Conservation (phyloP, 2,113 vertebrate genomes). For the Megaceryle maxima region DNA sequence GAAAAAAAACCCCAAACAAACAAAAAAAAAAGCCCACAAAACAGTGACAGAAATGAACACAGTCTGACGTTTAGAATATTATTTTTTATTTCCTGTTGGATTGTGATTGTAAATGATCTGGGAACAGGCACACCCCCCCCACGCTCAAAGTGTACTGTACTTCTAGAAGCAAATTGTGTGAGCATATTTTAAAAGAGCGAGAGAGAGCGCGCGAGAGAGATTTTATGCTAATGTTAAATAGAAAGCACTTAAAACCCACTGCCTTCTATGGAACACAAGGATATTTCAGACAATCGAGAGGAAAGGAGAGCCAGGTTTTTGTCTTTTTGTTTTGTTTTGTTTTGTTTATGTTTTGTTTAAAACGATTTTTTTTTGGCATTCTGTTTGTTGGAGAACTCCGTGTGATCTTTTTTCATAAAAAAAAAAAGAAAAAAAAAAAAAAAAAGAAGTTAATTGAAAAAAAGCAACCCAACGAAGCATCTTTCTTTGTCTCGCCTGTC, state of each 20-base stretch:
- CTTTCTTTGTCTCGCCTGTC: constrained; percentile 47
- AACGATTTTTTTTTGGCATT: constrained; percentile 74
- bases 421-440: constrained; percentile 44
- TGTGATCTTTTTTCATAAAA: constrained; percentile 84
- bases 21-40: not conserved
- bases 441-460: constrained; percentile 43
- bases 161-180: constrained; percentile 76
- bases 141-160: constrained; percentile 73
- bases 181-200: constrained; percentile 73
- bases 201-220: constrained; percentile 49
- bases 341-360: constrained; percentile 71
- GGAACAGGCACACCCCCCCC: constrained; percentile 69
- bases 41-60: constrained; percentile 55
- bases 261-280: constrained; percentile 72
- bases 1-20: not conserved
- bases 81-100: constrained; percentile 84
- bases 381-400: constrained; percentile 79
- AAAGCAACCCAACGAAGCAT: not conserved
- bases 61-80: constrained; percentile 81
- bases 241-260: constrained; percentile 85
- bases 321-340: constrained; percentile 45
- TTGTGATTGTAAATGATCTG: constrained; percentile 79
- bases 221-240: constrained; percentile 76
- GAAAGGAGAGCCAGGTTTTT: constrained; percentile 79
- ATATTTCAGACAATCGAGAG: constrained; percentile 87